Conservation (phyloP, 2,888 invertebrate genomes). For the Oligia fasciuncula region DNA sequence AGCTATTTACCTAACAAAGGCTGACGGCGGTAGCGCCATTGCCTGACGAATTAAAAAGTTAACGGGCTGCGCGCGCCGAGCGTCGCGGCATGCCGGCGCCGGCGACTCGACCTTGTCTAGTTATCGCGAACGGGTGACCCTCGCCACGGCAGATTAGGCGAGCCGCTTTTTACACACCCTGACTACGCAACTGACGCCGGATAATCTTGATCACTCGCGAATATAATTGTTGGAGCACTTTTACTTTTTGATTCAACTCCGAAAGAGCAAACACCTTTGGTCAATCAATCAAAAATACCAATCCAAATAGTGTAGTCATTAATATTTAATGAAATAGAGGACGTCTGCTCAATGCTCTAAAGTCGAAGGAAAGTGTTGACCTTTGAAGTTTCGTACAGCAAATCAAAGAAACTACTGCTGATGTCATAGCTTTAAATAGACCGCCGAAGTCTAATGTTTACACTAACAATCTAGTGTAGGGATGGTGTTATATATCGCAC, state of each 20-base stretch:
- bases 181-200: constrained; percentile 56
- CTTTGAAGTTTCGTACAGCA: constrained; percentile 77
- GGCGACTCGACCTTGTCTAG: constrained; percentile 88
- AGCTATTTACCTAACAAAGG: constrained; percentile 79
- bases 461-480: constrained; percentile 82
- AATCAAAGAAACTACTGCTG: constrained; percentile 79
- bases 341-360: constrained; percentile 35
- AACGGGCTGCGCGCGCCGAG: constrained; percentile 83
- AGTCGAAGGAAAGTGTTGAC: constrained; percentile 70
- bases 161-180: constrained; percentile 73
- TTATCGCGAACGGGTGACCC: constrained; percentile 88
- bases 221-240: constrained; percentile 41
- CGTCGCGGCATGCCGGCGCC: constrained; percentile 86
- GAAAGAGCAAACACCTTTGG: constrained; percentile 11
- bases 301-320: constrained; percentile 9
- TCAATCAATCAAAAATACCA: constrained; percentile 19
- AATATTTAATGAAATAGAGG: constrained; percentile 3
- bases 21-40: constrained; percentile 78
- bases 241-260: constrained; percentile 43
- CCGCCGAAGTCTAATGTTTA: constrained; percentile 79
- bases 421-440: constrained; percentile 86
- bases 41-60: constrained; percentile 88
- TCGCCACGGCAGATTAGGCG: constrained; percentile 83
- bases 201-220: constrained; percentile 44
- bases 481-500: constrained; percentile 72